These are phyloP conservation scores for Anguilla megastoma DNA, from an alignment of 2,797 vertebrate genomes.

Conservation along the genomic window DNA sequence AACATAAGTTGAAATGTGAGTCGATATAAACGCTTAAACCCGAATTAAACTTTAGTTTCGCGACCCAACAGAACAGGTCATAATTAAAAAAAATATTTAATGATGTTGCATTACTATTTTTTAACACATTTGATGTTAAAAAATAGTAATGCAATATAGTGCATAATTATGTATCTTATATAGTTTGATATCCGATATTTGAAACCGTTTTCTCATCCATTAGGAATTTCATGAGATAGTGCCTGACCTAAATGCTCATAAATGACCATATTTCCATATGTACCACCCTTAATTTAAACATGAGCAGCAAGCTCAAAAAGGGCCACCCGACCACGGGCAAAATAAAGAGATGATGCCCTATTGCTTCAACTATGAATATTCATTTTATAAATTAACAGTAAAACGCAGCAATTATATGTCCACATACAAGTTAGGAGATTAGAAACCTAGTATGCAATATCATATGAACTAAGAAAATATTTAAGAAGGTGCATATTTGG, in stretches of 20 bases:
- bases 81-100: not conserved
- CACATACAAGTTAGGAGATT: not conserved
- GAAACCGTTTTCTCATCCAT: too few relatives aligned
- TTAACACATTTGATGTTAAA: too few relatives aligned
- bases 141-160: too few relatives aligned
- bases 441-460: not conserved
- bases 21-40: not conserved
- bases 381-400: not conserved
- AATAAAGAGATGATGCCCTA: not conserved
- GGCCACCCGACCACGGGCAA: too few relatives aligned
- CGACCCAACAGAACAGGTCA: conserved; percentile 35
- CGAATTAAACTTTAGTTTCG: conserved; percentile 3
- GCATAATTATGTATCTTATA: too few relatives aligned
- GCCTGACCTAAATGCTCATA: too few relatives aligned
- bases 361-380: not conserved
- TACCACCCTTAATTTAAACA: too few relatives aligned
- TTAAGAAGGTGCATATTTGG: too few relatives aligned
- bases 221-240: too few relatives aligned
- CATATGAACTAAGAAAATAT: not conserved
- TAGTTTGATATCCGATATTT: too few relatives aligned
- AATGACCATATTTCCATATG: too few relatives aligned
- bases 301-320: too few relatives aligned
- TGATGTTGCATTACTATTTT: not conserved
- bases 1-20: conserved; percentile 30
- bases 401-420: not conserved